These are phyloP conservation scores for Mormyrops attenuatus DNA, from an alignment of 2,797 vertebrate genomes.

Conservation along the genomic window DNA sequence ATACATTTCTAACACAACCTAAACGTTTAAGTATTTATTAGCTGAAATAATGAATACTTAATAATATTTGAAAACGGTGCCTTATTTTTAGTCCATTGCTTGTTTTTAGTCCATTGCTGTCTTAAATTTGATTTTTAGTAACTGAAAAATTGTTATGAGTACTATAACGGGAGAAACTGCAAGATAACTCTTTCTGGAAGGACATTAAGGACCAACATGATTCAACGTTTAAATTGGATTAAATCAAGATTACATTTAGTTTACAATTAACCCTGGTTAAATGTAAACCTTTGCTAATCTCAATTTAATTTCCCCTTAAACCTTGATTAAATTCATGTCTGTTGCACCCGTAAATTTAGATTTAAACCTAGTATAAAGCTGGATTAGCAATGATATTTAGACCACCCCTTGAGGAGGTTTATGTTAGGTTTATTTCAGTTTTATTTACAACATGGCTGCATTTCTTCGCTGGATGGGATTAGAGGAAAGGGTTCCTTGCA, in stretches of 20 bases:
- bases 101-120: not conserved
- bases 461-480: not conserved
- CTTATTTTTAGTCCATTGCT: not conserved
- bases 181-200: not conserved
- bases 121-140: not conserved
- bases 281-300: not conserved
- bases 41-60: not conserved
- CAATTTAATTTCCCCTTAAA: not conserved
- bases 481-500: not conserved
- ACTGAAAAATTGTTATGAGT: not conserved
- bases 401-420: not conserved
- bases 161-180: not conserved
- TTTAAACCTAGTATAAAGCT: not conserved
- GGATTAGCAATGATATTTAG: not conserved
- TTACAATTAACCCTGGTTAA: not conserved
- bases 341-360: not conserved
- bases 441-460: not conserved
- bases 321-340: not conserved
- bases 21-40: not conserved
- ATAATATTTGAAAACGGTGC: not conserved
- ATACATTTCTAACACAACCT: not conserved
- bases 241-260: not conserved
- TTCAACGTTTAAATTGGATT: not conserved
- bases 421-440: not conserved
- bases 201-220: not conserved